phyloP scores from a whole-genome alignment of 2,888 invertebrate genomes.

The Phengaris alcon region DNA sequence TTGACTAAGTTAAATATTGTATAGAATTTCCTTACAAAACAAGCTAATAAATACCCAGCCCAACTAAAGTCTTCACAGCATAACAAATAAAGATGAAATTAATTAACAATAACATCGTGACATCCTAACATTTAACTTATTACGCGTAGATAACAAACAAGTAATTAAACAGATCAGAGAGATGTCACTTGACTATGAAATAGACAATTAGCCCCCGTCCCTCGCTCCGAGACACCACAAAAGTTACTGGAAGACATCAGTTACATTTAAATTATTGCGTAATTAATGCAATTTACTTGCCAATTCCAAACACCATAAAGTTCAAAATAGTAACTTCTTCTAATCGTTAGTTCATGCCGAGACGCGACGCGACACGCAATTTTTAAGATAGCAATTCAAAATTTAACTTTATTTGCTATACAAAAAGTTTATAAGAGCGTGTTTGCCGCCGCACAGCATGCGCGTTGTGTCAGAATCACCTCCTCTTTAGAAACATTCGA shows the following conservation, averaged over 20 bases:
- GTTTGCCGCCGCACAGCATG: no score
- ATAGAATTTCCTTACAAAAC: neutral
- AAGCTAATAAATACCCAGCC: neutral
- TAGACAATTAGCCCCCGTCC: neutral
- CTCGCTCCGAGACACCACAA: neutral
- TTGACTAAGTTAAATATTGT: no score
- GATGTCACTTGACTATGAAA: neutral
- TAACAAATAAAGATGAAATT: neutral
- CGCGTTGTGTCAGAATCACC: no score
- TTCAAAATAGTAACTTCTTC: neutral
- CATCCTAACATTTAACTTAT: neutral
- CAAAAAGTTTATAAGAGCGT: no score
- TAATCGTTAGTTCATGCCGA: neutral
- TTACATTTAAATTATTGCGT: slow-evolving; percentile 56
- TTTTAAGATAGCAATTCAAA: no score
- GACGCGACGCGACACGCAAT: no score
- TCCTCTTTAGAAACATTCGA: no score
- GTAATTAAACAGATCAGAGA: slow-evolving; percentile 3
- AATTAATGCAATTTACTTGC: slow-evolving; percentile 62
- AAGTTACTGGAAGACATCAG: slow-evolving; percentile 41
- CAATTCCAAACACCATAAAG: slow-evolving; percentile 39
- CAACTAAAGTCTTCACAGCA: neutral
- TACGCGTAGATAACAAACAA: slow-evolving; percentile 1
- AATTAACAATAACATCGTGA: neutral
- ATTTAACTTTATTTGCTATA: no score